Evolutionary conservation across 2,113 vertebrate species (phyloP).

Genomic region (Rhodinocichla rosea): DNA sequence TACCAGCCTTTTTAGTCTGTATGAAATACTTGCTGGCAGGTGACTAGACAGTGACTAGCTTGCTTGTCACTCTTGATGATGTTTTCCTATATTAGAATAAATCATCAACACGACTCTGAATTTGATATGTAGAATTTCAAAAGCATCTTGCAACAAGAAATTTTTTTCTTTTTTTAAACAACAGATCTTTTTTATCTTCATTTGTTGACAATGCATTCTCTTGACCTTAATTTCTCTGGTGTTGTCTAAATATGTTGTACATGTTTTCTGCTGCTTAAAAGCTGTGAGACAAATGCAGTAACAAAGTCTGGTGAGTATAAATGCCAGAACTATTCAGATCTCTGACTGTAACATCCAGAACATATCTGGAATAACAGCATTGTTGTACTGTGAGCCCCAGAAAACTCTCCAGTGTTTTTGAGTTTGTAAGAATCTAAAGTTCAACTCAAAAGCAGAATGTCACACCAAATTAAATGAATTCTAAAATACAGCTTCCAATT

Average conservation of each 20-base stretch:
- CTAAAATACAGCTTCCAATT: neutral
- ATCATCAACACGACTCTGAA: conserved; percentile 2
- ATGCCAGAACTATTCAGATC: conserved; percentile 61
- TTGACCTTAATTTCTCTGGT: conserved; percentile 63
- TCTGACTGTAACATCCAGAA: conserved; percentile 28
- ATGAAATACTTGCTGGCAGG: conserved; percentile 43
- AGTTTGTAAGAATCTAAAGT: neutral
- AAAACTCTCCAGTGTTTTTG: neutral
- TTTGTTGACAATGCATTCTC: conserved; percentile 52
- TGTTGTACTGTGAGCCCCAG: accelerated
- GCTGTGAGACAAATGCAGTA: conserved; percentile 71
- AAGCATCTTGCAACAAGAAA: neutral
- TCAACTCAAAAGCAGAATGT: neutral
- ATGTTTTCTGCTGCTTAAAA: conserved; percentile 71
- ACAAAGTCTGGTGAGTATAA: conserved; percentile 69
- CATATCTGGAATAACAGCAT: neutral
- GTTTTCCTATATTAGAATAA: conserved; percentile 12
- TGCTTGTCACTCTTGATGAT: conserved; percentile 28
- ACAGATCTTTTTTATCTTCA: conserved; percentile 52
- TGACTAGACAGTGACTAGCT: conserved; percentile 45
- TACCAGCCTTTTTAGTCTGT: conserved; percentile 39
- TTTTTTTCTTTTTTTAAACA: neutral
- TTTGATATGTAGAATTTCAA: neutral
- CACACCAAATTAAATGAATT: neutral
- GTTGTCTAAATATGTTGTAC: conserved; percentile 69